Percentiles rank a stretch among this genome's conserved stretches.
phyloP scores from a whole-genome alignment of 2,113 vertebrate genomes.

The Microcebus tavaratra region DNA sequence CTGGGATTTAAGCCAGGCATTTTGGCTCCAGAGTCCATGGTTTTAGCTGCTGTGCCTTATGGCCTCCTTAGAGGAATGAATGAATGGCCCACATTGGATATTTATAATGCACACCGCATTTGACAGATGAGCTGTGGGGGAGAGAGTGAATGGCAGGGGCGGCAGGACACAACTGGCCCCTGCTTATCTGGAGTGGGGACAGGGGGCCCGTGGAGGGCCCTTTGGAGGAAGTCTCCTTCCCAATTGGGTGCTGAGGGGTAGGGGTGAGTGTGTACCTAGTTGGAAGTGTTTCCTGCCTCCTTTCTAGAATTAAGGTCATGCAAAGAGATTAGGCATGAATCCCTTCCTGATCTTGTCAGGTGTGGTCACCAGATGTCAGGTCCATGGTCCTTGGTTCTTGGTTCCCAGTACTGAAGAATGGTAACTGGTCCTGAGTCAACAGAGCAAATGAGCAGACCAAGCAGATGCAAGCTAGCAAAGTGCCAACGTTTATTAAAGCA shows the following conservation, averaged over 20 bases:
- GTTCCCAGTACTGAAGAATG: no score
- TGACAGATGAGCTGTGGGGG: not conserved
- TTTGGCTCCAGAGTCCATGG: not conserved
- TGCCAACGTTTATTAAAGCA: no score
- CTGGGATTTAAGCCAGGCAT: not conserved
- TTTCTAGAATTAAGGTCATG: not conserved
- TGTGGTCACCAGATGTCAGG: no score
- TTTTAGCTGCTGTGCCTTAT: not conserved
- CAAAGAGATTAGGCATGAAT: not conserved
- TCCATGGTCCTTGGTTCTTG: no score
- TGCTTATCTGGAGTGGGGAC: not conserved
- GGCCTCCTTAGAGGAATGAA: not conserved
- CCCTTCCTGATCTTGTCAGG: not conserved
- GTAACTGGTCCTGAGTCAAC: no score
- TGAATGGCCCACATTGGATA: no score
- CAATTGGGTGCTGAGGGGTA: not conserved
- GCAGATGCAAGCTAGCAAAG: no score
- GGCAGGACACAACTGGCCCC: no score
- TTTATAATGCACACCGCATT: no score
- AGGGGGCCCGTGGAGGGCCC: not conserved
- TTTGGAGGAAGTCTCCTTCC: not conserved
- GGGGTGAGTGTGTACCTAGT: no score
- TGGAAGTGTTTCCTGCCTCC: not conserved
- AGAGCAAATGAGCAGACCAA: no score
- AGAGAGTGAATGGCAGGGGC: not conserved